A percentile compares a stretch with the other conserved stretches of the same genome.
Conservation (phyloP, 2,113 vertebrate species). For the Meriones unguiculatus region DNA sequence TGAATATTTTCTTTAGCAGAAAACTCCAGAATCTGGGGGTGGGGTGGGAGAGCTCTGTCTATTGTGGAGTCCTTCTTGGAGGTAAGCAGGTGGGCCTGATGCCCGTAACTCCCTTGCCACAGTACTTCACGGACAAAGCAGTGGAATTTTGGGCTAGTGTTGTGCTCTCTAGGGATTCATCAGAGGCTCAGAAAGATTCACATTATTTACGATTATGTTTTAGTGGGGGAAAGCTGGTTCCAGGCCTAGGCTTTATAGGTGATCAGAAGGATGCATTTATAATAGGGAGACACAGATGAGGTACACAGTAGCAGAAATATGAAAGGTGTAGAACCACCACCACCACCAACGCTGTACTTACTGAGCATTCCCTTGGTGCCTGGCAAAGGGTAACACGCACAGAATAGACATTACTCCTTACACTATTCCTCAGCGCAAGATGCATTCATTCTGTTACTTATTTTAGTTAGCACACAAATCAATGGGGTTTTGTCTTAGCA, state of each 20-base stretch:
- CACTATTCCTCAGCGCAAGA: neutral
- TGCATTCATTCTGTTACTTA: neutral
- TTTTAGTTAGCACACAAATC: neutral
- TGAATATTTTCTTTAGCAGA: neutral
- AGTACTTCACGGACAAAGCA: neutral
- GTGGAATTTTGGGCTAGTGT: neutral
- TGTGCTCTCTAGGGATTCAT: neutral
- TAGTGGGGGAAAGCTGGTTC: constrained; percentile 5
- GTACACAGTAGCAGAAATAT: neutral
- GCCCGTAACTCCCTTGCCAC: neutral
- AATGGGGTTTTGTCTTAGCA: too few relatives aligned
- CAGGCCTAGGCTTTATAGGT: neutral
- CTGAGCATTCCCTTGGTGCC: neutral
- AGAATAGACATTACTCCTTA: neutral
- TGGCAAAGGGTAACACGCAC: neutral
- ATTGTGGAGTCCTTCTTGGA: neutral
- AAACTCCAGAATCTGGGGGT: neutral
- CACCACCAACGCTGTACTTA: neutral
- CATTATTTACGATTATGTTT: neutral
- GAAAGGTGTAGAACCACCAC: neutral
- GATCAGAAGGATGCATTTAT: neutral
- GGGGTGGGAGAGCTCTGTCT: neutral
- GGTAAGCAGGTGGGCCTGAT: neutral
- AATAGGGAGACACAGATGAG: neutral
- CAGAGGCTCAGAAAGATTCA: neutral